Base-by-base conservation (phyloP, 2,888 invertebrate species). In the Branchipolynoe longqiensis region DNA sequence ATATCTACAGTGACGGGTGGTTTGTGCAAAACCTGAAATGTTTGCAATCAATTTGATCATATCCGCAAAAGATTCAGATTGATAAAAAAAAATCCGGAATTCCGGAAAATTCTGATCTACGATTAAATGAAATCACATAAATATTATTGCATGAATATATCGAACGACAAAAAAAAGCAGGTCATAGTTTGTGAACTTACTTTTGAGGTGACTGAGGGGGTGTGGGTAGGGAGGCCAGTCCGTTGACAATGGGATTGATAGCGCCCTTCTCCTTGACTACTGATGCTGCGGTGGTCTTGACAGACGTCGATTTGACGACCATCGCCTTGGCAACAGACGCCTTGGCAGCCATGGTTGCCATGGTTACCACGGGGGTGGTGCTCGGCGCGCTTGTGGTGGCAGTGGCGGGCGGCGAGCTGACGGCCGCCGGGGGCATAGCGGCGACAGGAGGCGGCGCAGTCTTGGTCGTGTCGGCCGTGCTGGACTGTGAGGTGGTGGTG, bases 201-300 rank as follows among this genome's bases (percentile, higher is more conserved):
- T 85, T 87, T 58, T 74, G 87, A 8, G 85, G 87, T n/a, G 87
- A 85, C 36, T 69, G 85, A 33, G 87, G 85, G 54, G 87, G 85
- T 3, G 84, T 86, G 22, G 86, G 84, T 28, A 84, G 69, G n/a
- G 85, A 64, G 33, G 59, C 18, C 48, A 58, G n/a, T 12, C 83
- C 82, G 36, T 82, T 82, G 3, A 78, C 78, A n/a, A 48, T 54
- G 28, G 78, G 41, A 33, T 78, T 78, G 14, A 40, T 22, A 22
- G 4, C 31, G 12, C 6, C 48, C 48, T 78, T 54, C 41, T 78
- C 54, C 69, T 69, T 69, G 14, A 62, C 59, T 22, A 82, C 36
- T 36, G 85, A 78, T n/a, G 74, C 54, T 25, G 62, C 59, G 38
- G 58, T 56, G n/a, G 54, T 48, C 12, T 82, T 54, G 41, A 74